Conservation (phyloP, 2,797 vertebrate species). For the Myripristis jacobus region DNA sequence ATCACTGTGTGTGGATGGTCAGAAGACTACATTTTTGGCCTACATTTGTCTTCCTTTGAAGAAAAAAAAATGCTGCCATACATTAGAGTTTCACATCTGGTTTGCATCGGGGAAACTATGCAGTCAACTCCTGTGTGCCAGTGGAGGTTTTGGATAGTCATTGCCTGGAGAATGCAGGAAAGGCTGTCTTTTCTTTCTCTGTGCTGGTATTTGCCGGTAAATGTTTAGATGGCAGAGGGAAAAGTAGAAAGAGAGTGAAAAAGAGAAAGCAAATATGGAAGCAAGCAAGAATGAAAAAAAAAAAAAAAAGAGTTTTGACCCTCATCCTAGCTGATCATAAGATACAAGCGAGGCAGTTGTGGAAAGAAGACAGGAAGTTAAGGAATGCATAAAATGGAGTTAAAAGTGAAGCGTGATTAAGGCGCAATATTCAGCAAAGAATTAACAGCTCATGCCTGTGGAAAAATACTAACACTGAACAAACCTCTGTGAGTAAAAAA, state of each 20-base stretch:
- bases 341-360: constrained; percentile 44
- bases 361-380: constrained; percentile 35
- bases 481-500: constrained; percentile 6
- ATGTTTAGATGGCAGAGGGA: constrained; percentile 71
- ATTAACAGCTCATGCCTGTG: constrained; percentile 8
- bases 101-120: constrained; percentile 87
- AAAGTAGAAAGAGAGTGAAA: constrained; percentile 45
- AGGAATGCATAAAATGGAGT: constrained; percentile 45
- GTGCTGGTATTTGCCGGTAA: constrained; percentile 77
- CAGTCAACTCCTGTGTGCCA: constrained; percentile 83
- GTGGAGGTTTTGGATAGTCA: constrained; percentile 81
- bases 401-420: constrained; percentile 35
- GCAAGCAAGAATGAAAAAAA: constrained; percentile 20
- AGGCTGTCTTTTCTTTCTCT: constrained; percentile 61
- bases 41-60: constrained; percentile 80
- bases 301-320: constrained; percentile 24
- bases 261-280: constrained; percentile 55
- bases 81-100: constrained; percentile 88
- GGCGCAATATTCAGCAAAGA: constrained; percentile 9
- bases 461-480: constrained; percentile 8
- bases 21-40: constrained; percentile 77
- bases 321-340: constrained; percentile 39
- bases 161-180: constrained; percentile 75
- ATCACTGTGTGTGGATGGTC: constrained; percentile 68
- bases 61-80: constrained; percentile 80